Evolutionary conservation across 2,888 invertebrate genomes (phyloP), one percentile per base, ranked within the genome.

Genomic region (Dryocosmus kuriphilus): DNA sequence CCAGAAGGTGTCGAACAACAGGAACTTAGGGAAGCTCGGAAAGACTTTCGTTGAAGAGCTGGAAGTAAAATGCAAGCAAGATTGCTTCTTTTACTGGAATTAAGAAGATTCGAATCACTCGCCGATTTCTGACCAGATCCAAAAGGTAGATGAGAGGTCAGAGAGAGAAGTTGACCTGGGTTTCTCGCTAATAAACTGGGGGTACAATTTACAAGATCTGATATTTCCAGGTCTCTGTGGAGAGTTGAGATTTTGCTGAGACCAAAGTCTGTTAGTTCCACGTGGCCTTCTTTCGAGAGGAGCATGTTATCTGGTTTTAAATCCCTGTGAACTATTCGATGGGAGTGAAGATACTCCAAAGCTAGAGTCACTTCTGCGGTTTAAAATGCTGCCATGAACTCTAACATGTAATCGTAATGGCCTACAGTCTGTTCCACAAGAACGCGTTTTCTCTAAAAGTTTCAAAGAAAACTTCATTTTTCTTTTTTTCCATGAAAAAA

Each of bases 291-390:
- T 80, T 93, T 94, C 2, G 97, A 96, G 75, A 99, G 94, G 5
- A 99, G 93, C 96, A 99, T 97, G 89, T 99, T 99, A 91, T 99
- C 99, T n/a, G 99, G 99, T 91, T 98, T 98, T 51, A 99, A 93
- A 91, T 99, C 99, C 83, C 98, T 93, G 89, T 98, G 98, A 16
- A 97, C 95, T 82, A 98, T 97, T 38, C 96, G 95, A 90, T 97
- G 97, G 78, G 95, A 95, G 89, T 99, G 99, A 62, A 99, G 93
- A 92, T 99, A 99, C 82, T 98, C 96, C 79, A 99, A 92, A 0
- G 98, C 99, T 80, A 98, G 92, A 27, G 95, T 95, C 6, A 98
- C 94, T 93, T 99, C 98, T 0, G 98, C 97, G 38, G 95, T 93
- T 91, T 99, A 99, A 92, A 98, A 97, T 9, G 95, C 93, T 7